Evolutionary conservation across 2,113 vertebrate species (phyloP).

Genomic region (Engraulis encrasicolus): DNA sequence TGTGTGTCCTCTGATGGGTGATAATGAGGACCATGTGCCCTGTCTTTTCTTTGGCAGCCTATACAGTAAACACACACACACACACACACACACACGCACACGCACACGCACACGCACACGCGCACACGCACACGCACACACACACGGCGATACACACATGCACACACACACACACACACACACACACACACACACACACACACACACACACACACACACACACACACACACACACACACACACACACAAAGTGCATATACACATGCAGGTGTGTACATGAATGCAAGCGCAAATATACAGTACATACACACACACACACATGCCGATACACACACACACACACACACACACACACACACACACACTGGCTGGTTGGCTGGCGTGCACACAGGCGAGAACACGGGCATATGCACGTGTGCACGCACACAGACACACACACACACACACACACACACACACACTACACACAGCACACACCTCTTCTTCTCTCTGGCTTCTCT

Average conservation of each 20-base stretch:
- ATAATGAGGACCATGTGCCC: constrained; percentile 47
- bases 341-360: too few relatives aligned
- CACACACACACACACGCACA: background rate
- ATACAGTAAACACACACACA: constrained; percentile 4
- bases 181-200: background rate
- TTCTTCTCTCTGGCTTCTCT: constrained; percentile 51
- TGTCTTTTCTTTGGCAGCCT: constrained; percentile 26
- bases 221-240: too few relatives aligned
- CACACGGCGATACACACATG: too few relatives aligned
- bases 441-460: too few relatives aligned
- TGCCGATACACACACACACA: too few relatives aligned
- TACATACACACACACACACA: background rate
- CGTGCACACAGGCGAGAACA: too few relatives aligned
- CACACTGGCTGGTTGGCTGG: too few relatives aligned
- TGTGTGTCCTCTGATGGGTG: constrained; percentile 46
- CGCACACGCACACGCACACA: background rate
- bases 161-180: too few relatives aligned
- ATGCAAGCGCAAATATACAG: too few relatives aligned
- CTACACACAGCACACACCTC: constrained; percentile 16
- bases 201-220: background rate
- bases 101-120: background rate
- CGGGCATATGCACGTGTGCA: background rate
- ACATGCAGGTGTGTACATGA: too few relatives aligned
- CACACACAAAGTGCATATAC: too few relatives aligned
- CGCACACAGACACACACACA: too few relatives aligned